phyloP scores from a whole-genome alignment of 2,797 vertebrate genomes.

The Pangasius mekongensis region DNA sequence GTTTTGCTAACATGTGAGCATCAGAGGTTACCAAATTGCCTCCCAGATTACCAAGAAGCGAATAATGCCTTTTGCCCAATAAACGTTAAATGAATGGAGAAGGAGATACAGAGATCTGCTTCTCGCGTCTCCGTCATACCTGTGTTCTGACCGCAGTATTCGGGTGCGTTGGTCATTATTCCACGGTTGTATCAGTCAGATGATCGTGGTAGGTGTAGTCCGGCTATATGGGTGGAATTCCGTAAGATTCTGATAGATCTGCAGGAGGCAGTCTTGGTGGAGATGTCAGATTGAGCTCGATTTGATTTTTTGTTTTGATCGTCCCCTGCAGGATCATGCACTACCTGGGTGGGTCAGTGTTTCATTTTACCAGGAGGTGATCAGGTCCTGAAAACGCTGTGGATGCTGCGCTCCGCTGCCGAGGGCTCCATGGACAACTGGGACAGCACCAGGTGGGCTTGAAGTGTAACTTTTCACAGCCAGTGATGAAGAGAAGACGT shows the following conservation, averaged over 20 bases:
- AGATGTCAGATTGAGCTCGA: background rate
- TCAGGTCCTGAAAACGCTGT: conserved; percentile 54
- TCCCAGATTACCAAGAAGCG: background rate
- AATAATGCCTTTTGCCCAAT: background rate
- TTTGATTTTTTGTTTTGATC: background rate
- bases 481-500: background rate
- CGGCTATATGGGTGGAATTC: background rate
- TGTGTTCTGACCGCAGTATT: background rate
- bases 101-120: background rate
- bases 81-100: background rate
- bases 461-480: background rate
- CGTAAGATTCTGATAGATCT: background rate
- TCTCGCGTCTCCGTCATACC: background rate
- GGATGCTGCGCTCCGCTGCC: conserved; percentile 57
- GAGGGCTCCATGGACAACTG: conserved; percentile 46
- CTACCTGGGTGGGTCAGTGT: conserved; percentile 62
- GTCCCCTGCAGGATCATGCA: conserved; percentile 50
- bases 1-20: background rate
- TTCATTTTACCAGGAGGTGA: conserved; percentile 46
- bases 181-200: background rate
- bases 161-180: background rate
- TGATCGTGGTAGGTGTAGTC: background rate
- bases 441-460: conserved; percentile 55
- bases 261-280: background rate
- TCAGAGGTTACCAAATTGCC: background rate